Percentiles rank a stretch among this genome's conserved stretches.
Evolutionary conservation across 2,797 vertebrate genomes (phyloP).

Genomic region (Cynodonichthys magdalenae): DNA sequence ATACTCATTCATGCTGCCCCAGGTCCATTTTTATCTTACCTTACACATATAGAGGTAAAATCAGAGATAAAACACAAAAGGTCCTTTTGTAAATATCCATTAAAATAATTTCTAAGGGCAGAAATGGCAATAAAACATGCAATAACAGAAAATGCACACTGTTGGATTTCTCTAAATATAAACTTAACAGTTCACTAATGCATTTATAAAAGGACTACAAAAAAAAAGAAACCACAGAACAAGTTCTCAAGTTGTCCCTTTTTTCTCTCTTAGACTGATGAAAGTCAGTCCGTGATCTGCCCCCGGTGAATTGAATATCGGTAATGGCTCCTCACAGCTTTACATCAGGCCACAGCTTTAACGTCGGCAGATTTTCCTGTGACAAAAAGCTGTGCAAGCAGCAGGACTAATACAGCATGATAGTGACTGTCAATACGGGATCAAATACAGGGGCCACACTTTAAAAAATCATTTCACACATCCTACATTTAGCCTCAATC

Average conservation of each 20-base stretch:
- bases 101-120: background rate
- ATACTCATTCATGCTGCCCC: conserved; percentile 11
- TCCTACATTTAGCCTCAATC: conserved; percentile 62
- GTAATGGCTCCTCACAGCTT: conserved; percentile 48
- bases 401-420: conserved; percentile 50
- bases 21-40: conserved; percentile 7
- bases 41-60: conserved; percentile 24
- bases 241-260: conserved; percentile 21
- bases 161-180: conserved; percentile 7
- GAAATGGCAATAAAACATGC: background rate
- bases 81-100: conserved; percentile 15
- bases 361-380: conserved; percentile 51
- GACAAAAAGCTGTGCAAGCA: conserved; percentile 46
- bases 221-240: conserved; percentile 19
- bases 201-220: conserved; percentile 23
- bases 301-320: conserved; percentile 51
- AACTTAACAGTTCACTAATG: conserved; percentile 40
- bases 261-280: conserved; percentile 32
- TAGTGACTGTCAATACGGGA: conserved; percentile 66
- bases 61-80: conserved; percentile 12
- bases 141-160: conserved; percentile 4
- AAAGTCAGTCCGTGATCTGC: conserved; percentile 48
- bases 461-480: conserved; percentile 41
- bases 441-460: conserved; percentile 52
- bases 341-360: conserved; percentile 39